Evolutionary conservation across 2,113 vertebrate genomes (phyloP).

Genomic region (Ceyx cyanopectus): DNA sequence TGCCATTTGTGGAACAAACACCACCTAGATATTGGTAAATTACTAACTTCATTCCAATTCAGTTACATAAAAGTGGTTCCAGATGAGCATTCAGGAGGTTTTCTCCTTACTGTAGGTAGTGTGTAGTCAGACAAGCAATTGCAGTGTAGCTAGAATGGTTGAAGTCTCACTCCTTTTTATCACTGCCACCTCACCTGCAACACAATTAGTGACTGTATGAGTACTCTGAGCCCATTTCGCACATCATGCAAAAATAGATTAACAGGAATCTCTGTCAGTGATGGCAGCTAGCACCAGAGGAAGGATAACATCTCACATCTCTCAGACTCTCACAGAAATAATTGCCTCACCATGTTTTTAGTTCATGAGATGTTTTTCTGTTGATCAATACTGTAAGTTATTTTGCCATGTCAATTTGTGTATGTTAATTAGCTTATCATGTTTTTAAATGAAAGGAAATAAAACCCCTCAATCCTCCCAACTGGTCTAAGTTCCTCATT

Average conservation of each 20-base stretch:
- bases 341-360: not conserved
- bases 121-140: not conserved
- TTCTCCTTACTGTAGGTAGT: not conserved
- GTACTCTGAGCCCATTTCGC: not conserved
- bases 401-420: not conserved
- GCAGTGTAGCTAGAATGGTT: not conserved
- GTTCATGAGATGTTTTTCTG: not conserved
- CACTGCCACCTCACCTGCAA: not conserved
- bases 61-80: not conserved
- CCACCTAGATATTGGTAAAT: not conserved
- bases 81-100: not conserved
- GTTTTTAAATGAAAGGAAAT: accelerated
- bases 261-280: not conserved
- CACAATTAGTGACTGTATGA: not conserved
- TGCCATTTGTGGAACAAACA: not conserved
- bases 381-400: not conserved
- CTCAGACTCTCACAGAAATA: not conserved
- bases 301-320: not conserved
- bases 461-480: not conserved
- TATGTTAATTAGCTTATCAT: not conserved
- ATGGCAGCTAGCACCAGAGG: not conserved
- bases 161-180: not conserved
- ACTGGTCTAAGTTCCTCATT: constrained; percentile 2
- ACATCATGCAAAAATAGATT: not conserved
- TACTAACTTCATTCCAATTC: not conserved